Evolutionary conservation across 2,797 vertebrate species (phyloP).

Genomic region (Tympanoctomys barrerae): DNA sequence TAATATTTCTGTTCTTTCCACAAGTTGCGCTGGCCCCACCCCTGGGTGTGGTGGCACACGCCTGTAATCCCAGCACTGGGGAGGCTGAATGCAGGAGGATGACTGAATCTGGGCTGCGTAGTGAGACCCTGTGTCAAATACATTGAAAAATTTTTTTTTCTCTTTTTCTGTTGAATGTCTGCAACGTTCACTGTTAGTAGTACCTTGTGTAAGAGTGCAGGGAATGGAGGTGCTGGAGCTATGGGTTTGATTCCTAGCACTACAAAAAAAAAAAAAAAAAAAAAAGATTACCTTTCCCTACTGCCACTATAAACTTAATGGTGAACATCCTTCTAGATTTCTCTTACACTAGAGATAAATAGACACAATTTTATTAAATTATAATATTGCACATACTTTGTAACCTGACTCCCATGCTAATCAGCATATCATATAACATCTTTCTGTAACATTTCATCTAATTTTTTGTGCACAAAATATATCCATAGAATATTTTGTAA

Average conservation of each 20-base stretch:
- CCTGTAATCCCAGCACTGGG: too few species aligned
- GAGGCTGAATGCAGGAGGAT: too few species aligned
- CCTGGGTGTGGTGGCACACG: too few species aligned
- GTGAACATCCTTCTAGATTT: slow-evolving; percentile 3
- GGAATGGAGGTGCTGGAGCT: not conserved
- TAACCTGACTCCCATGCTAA: not conserved
- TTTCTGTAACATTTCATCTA: not conserved
- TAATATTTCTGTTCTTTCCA: not conserved
- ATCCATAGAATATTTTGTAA: not conserved
- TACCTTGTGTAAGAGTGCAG: not conserved
- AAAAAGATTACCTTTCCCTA: not conserved
- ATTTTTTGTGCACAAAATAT: not conserved
- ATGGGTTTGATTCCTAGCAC: not conserved
- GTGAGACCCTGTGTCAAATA: too few species aligned
- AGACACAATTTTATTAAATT: not conserved
- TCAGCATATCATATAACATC: not conserved
- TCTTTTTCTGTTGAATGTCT: not conserved
- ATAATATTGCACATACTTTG: not conserved
- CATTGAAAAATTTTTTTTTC: too few species aligned
- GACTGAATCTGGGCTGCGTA: too few species aligned
- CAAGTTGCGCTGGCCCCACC: too few species aligned
- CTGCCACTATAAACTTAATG: not conserved
- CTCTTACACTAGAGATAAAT: not conserved
- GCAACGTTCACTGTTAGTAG: not conserved
- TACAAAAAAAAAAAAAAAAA: not conserved